A percentile compares a stretch with the other conserved stretches of the same genome.
These are phyloP conservation scores for Orius insidiosus DNA, from an alignment of 1,140 invertebrate genomes.

Conservation along the genomic window DNA sequence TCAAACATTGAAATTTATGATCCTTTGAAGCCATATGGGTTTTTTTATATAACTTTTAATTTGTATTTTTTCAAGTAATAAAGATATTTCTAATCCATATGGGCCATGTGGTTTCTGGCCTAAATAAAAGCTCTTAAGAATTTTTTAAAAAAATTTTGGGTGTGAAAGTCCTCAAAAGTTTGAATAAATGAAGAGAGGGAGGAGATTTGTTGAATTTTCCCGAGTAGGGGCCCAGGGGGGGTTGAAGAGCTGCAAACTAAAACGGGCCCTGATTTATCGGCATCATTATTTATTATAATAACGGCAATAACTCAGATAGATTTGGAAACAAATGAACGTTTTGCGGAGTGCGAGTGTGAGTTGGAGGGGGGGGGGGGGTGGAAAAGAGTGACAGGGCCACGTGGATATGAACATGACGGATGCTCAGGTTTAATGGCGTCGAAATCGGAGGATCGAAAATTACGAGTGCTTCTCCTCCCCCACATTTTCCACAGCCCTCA, in stretches of 20 bases:
- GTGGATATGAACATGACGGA: slow-evolving; percentile 11
- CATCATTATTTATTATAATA: slow-evolving; percentile 12
- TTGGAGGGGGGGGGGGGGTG: background rate
- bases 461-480: background rate
- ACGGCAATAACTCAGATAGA: slow-evolving; percentile 12
- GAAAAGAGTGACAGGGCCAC: slow-evolving; percentile 9
- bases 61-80: too few species aligned
- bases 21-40: too few species aligned
- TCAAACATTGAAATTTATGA: too few species aligned
- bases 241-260: background rate
- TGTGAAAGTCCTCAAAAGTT: too few species aligned
- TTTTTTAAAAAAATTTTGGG: too few species aligned
- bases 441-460: slow-evolving; percentile 1
- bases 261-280: slow-evolving; percentile 2
- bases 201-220: background rate
- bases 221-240: background rate
- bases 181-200: background rate
- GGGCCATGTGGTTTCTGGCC: too few species aligned
- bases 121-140: too few species aligned
- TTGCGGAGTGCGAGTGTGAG: background rate
- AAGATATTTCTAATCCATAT: too few species aligned
- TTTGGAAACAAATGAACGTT: slow-evolving; percentile 8
- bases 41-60: too few species aligned
- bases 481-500: too few species aligned
- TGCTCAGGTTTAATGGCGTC: slow-evolving; percentile 7